Evolutionary conservation across 1,140 invertebrate genomes (phyloP), one percentile per base, ranked within the genome.

Genomic region (Saccostrea echinata): DNA sequence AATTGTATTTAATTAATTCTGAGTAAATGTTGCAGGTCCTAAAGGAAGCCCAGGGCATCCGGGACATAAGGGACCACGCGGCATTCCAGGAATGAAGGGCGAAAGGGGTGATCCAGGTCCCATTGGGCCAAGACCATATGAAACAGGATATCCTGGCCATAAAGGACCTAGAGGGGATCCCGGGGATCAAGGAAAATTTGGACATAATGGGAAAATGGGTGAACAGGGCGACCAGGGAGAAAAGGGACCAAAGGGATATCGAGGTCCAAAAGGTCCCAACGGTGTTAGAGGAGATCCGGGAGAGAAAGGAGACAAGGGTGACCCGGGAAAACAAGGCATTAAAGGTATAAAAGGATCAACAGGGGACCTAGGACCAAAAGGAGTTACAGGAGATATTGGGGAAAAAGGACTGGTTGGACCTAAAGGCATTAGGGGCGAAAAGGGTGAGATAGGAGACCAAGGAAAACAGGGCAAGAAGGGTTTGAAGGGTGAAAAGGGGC

Each of bases 61-160:
- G n/a, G 68, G 68, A 33, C 68, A 57, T 68, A 61, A 64, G 61
- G 87, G 84, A 21, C 84, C 30, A 27, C 76, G 12, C 43, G 87
- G 84, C 16, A 16, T 16, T 33, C 30, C 68, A 0, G 68, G 68
- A 76, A 1, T 27, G 16, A 85, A 61, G 24, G 84, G 84, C 2
- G 33, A 33, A 24, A 35, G 21, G 35, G 84, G 84, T 2, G 27
- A 64, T 1, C 30, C 21, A 64, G 84, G 84, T 57, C 68, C 55
- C 3, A 85, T 1, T 27, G 24, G 30, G 9, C 84, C 18, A 85
- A 61, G 43, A 33, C 30, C 18, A 33, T 3, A 24, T 11, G 24
- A 24, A 33, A 35, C 12, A 68, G 84, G 84, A 8, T 11, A 64
- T 3, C 30, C 9, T 30, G 84, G 84, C 61, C 24, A 33, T 30